Percentiles rank a stretch among this genome's conserved stretches.
phyloP scores from a whole-genome alignment of 1,140 invertebrate genomes.

The Sycobia sp. region DNA sequence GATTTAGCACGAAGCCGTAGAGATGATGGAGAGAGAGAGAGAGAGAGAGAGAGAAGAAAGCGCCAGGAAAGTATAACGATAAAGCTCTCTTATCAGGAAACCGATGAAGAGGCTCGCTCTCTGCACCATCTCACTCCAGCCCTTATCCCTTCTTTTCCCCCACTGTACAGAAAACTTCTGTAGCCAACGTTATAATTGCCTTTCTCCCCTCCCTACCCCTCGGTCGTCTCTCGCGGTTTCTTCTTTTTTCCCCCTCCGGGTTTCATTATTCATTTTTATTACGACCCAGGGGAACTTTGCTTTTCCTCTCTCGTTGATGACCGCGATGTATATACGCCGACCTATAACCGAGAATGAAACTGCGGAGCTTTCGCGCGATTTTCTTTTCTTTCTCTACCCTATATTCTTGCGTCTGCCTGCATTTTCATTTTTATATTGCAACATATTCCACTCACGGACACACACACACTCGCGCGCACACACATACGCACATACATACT shows the following conservation, averaged over 20 bases:
- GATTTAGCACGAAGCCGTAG: too few species aligned
- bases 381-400: too few species aligned
- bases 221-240: neutral
- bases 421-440: too few species aligned
- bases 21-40: too few species aligned
- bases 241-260: neutral
- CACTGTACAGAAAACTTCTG: constrained; percentile 2
- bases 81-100: constrained; percentile 17
- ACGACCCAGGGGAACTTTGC: neutral
- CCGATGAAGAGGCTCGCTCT: neutral
- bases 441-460: too few species aligned
- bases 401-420: too few species aligned
- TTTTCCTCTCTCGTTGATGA: neutral
- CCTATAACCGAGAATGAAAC: too few species aligned
- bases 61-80: constrained; percentile 17
- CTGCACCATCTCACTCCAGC: too few species aligned
- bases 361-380: too few species aligned
- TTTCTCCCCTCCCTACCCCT: neutral
- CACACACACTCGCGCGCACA: too few species aligned
- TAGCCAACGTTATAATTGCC: constrained; percentile 14
- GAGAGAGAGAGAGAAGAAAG: neutral
- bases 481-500: too few species aligned
- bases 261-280: constrained; percentile 29
- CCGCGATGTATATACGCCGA: too few species aligned
- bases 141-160: neutral